Evolutionary conservation across 2,888 invertebrate species (phyloP), one percentile per base, ranked within the genome.

Genomic region (Corythucha ciliata): DNA sequence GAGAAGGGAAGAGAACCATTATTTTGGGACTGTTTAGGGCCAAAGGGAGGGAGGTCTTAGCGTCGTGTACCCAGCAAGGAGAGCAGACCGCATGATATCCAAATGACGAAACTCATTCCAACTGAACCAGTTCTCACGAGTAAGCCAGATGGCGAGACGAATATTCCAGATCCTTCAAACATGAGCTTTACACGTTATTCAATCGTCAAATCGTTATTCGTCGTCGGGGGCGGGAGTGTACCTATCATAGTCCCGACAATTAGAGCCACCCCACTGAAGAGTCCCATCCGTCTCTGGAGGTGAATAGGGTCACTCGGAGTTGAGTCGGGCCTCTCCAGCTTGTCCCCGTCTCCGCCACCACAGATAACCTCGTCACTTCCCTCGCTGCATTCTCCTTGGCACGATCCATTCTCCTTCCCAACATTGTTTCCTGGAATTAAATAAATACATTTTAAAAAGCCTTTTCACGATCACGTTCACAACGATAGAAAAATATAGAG

Each of bases 221-320:
- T 29, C 29, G 29, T 29, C 29, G 29, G 12, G 40, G 20, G n/a
- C 21, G 22, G n/a, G 21, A 21, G 20, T 27, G 34, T 45, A 89
- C 92, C 93, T 69, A 94, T 93, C 93, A 93, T 94, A 62, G 93
- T 93, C 67, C 93, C 93, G 65, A 93, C 92, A 76, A 93, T 94
- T 83, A 94, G 81, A 82, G 92, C 91, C 80, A 90, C 89, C 82
- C 93, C 93, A 83, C 91, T 91, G 83, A 92, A 76, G 81, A 93
- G 88, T 81, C 93, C 92, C 82, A 94, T 87, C 84, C 89, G 87
- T 85, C 91, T 90, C 89, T 91, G 83, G 88, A 91, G 89, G 88
- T 90, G 87, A 91, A 92, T 80, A 90, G 86, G 74, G 88, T 90
- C 85, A 83, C 88, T 81, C 89, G 80, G 75, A 87, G 83, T 78